Evolutionary conservation across 2,113 vertebrate species (phyloP).

Genomic region (Pteronura brasiliensis): DNA sequence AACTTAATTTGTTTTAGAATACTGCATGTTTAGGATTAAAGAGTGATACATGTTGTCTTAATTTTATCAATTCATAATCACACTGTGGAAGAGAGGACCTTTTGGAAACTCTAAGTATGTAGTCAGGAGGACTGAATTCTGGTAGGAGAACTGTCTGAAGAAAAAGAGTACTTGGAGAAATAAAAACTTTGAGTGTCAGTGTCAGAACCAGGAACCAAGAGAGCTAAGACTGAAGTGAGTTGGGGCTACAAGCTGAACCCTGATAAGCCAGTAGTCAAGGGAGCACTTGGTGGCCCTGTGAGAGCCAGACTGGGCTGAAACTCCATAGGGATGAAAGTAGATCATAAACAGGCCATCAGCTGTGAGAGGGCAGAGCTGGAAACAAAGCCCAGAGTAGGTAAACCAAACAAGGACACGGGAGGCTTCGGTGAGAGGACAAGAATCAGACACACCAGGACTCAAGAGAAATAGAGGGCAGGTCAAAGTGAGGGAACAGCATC

Average conservation of each 20-base stretch:
- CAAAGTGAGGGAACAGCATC: fast-evolving
- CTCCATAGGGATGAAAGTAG: background rate
- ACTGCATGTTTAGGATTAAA: background rate
- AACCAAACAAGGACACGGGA: background rate
- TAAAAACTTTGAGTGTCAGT: background rate
- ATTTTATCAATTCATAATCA: background rate
- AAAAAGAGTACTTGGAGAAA: background rate
- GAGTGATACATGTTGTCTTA: background rate
- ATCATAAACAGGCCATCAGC: background rate
- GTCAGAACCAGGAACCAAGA: background rate
- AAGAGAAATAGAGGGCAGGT: background rate
- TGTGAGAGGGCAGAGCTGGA: background rate
- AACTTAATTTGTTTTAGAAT: background rate
- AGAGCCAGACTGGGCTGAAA: background rate
- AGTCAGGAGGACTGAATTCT: background rate
- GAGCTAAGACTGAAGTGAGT: background rate
- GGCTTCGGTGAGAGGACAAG: background rate
- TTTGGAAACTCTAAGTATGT: background rate
- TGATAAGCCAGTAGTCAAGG: background rate
- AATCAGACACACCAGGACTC: background rate
- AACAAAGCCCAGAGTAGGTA: background rate
- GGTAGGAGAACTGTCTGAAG: background rate
- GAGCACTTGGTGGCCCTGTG: background rate
- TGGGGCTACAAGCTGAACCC: background rate
- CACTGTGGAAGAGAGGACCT: background rate